Evolutionary conservation across 2,797 vertebrate genomes (phyloP).

Genomic region (Alca torda): DNA sequence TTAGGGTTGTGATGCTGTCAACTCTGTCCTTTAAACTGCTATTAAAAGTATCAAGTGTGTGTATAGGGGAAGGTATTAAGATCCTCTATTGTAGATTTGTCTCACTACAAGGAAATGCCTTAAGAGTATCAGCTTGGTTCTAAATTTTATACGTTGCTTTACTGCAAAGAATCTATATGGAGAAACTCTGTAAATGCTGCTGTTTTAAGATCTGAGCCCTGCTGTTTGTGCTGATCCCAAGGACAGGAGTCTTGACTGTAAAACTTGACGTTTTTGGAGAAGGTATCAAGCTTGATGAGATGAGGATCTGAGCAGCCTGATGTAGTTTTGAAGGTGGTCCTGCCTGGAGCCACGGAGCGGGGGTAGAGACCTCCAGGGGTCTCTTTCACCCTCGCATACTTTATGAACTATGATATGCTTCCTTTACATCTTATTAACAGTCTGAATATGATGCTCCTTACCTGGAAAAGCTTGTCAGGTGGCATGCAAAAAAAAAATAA

Average conservation of each 20-base stretch:
- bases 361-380: background rate
- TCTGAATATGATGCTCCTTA: background rate
- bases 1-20: background rate
- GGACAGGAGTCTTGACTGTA: background rate
- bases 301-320: background rate
- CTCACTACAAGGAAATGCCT: background rate
- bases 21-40: background rate
- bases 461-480: conserved; percentile 41
- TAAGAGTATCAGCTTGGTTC: background rate
- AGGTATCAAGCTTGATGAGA: background rate
- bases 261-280: background rate
- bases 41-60: background rate
- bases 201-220: background rate
- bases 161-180: fast-evolving
- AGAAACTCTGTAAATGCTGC: background rate
- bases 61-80: background rate
- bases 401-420: fast-evolving
- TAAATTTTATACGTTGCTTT: background rate
- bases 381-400: background rate
- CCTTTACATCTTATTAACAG: background rate
- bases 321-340: background rate
- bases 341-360: background rate
- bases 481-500: background rate
- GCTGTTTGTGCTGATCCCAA: background rate
- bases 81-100: background rate